A percentile compares a stretch with the other conserved stretches of the same genome.
Evolutionary conservation across 1,140 invertebrate species (phyloP).

Genomic region (Nasonia vitripennis): DNA sequence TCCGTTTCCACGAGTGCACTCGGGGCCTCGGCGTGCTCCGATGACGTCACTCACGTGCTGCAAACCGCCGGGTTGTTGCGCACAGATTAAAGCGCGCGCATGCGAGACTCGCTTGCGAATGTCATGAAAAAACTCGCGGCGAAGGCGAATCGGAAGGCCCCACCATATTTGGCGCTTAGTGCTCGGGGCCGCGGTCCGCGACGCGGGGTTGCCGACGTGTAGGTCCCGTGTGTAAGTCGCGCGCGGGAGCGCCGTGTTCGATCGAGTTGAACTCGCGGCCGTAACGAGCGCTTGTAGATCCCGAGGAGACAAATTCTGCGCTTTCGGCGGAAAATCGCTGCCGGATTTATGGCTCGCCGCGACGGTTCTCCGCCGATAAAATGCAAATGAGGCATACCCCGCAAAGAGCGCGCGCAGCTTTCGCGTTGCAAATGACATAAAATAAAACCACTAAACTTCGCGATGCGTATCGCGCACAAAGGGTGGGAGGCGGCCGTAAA

Average conservation of each 20-base stretch:
- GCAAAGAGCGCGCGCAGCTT: too few relatives aligned
- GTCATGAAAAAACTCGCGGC: slow-evolving; percentile 42
- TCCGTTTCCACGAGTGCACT: background rate
- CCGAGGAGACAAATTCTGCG: too few relatives aligned
- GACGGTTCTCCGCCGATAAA: too few relatives aligned
- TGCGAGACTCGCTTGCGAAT: slow-evolving; percentile 38
- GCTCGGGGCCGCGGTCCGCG: background rate
- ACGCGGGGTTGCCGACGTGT: background rate
- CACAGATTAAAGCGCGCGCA: slow-evolving; percentile 4
- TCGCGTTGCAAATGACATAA: too few relatives aligned
- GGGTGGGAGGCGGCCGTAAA: background rate
- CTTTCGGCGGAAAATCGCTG: too few relatives aligned
- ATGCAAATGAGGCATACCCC: background rate
- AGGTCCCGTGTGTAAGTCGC: too few relatives aligned
- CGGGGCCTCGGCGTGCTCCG: background rate
- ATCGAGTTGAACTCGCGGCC: too few relatives aligned
- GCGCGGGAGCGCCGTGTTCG: too few relatives aligned
- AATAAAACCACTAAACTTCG: too few relatives aligned
- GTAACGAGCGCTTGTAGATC: too few relatives aligned
- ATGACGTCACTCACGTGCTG: slow-evolving; percentile 33
- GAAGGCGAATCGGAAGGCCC: slow-evolving; percentile 2
- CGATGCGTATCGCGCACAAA: background rate
- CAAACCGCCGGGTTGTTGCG: background rate
- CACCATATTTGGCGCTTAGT: slow-evolving; percentile 47
- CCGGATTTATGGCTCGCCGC: too few relatives aligned